These are phyloP conservation scores for Stratiolaelaps scimitus DNA, from an alignment of 1,140 invertebrate genomes.

Conservation along the genomic window DNA sequence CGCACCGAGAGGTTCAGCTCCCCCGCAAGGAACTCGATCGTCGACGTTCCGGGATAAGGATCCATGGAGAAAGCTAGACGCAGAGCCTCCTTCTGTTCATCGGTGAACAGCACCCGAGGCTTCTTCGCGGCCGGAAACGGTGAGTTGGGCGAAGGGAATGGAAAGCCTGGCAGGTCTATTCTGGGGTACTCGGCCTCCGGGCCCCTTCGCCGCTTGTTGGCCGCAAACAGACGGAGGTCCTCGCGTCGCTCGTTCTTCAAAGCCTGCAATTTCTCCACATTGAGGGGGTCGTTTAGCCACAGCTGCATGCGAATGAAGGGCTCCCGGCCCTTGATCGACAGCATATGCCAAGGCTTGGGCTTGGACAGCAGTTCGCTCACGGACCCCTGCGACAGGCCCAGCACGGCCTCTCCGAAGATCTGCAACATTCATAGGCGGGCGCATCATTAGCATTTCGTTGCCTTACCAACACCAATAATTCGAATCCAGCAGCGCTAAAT, in stretches of 20 bases:
- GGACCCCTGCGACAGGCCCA: conserved; percentile 89
- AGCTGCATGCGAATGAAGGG: conserved; percentile 97
- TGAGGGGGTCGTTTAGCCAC: conserved; percentile 86
- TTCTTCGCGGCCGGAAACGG: conserved; percentile 55
- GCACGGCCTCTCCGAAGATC: conserved; percentile 90
- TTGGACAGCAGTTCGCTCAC: conserved; percentile 92
- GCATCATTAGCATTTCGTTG: no score
- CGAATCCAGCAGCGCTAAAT: background rate
- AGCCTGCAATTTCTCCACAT: conserved; percentile 68
- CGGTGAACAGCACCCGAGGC: conserved; percentile 84
- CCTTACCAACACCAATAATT: background rate
- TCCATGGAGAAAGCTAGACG: conserved; percentile 82
- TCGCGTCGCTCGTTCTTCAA: conserved; percentile 78
- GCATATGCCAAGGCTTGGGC: conserved; percentile 97
- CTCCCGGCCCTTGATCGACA: conserved; percentile 92
- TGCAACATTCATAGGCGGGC: conserved; percentile 38
- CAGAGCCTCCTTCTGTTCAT: conserved; percentile 94
- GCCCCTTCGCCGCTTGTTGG: conserved; percentile 63
- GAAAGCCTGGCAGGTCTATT: conserved; percentile 20
- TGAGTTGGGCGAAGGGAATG: conserved; percentile 5
- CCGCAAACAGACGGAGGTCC: conserved; percentile 39
- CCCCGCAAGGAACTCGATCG: conserved; percentile 82
- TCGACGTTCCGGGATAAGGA: conserved; percentile 86
- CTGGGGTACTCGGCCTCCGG: conserved; percentile 43
- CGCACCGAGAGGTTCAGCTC: conserved; percentile 81